Evolutionary conservation across 2,797 vertebrate species (phyloP).

Genomic region (Peromyscus melanophrys): DNA sequence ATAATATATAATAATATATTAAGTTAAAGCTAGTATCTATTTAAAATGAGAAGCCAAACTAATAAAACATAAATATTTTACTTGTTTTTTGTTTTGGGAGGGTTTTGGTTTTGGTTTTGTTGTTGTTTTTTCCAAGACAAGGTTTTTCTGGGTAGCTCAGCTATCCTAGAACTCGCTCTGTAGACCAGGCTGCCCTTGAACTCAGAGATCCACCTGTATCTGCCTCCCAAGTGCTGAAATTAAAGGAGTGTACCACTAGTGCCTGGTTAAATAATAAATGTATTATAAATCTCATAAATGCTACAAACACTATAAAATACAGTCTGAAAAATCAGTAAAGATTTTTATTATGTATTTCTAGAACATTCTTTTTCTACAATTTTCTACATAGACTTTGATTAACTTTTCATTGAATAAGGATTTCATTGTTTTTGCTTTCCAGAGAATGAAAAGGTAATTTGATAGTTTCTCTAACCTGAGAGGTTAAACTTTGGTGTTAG

Average conservation of each 20-base stretch:
- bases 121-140: neutral
- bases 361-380: neutral
- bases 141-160: neutral
- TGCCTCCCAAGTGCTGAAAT: neutral
- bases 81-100: neutral
- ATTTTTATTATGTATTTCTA: neutral
- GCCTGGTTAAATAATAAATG: neutral
- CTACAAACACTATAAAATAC: neutral
- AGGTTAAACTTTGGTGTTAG: constrained; percentile 23
- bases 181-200: neutral
- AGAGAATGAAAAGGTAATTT: neutral
- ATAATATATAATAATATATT: neutral
- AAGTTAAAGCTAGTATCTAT: constrained; percentile 2
- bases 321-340: neutral
- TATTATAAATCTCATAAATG: constrained; percentile 4
- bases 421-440: constrained; percentile 11
- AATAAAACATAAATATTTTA: neutral
- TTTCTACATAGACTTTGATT: neutral
- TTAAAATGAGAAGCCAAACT: constrained; percentile 52
- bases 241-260: neutral
- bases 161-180: neutral
- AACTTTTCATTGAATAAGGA: constrained; percentile 1
- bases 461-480: neutral
- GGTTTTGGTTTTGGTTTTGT: neutral
- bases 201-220: neutral